Conservation (phyloP, 2,797 vertebrate species). For the Enteromius anoplus region DNA sequence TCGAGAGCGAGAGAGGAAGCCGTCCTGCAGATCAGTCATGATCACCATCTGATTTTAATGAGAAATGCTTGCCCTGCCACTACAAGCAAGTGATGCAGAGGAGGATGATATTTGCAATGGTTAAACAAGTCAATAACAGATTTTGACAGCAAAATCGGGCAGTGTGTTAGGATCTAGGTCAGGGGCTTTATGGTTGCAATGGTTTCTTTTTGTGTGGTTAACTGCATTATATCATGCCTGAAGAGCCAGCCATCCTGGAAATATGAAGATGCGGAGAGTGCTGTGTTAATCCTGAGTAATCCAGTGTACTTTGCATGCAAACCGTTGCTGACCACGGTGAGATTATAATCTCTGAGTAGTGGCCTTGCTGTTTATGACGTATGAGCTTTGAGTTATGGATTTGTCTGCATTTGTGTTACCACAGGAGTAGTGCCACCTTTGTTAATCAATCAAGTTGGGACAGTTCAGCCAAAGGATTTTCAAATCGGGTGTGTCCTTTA, state of each 20-base stretch:
- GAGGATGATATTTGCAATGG: slow-evolving; percentile 38
- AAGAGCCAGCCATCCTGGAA: slow-evolving; percentile 18
- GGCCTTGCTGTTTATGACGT: not conserved
- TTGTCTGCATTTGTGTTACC: not conserved
- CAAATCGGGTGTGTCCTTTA: not conserved
- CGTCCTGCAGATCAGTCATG: not conserved
- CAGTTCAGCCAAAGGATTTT: not conserved
- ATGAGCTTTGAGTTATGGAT: not conserved
- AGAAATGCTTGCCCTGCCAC: slow-evolving; percentile 36
- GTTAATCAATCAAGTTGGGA: not conserved
- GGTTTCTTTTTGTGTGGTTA: slow-evolving; percentile 37
- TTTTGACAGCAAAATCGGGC: slow-evolving; percentile 37
- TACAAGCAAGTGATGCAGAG: slow-evolving; percentile 30
- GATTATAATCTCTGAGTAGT: not conserved
- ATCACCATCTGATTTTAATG: not conserved
- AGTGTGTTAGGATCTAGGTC: slow-evolving; percentile 45
- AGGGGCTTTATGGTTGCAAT: slow-evolving; percentile 1
- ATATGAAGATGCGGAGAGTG: slow-evolving; percentile 21
- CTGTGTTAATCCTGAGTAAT: slow-evolving; percentile 48
- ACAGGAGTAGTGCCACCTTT: not conserved
- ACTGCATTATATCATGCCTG: slow-evolving; percentile 36
- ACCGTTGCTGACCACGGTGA: not conserved
- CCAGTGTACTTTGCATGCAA: slow-evolving; percentile 22
- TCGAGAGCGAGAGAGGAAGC: not conserved
- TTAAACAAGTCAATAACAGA: slow-evolving; percentile 39